A percentile compares a stretch with the other conserved stretches of the same genome.
phyloP scores from a whole-genome alignment of 1,140 invertebrate genomes.

The Lasaia peninsularis region DNA sequence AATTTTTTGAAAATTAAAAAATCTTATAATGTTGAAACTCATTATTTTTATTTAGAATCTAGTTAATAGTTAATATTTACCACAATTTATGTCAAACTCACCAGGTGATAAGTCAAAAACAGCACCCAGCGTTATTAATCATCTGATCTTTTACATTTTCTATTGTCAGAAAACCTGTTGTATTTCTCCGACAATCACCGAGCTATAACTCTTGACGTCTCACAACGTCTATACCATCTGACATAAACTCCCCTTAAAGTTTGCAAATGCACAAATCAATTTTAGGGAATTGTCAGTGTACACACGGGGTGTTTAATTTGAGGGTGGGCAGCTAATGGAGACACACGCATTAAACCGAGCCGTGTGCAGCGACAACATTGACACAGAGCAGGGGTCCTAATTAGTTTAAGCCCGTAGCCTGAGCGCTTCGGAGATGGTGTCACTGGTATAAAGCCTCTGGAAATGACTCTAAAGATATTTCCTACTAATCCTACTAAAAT shows the following conservation, averaged over 20 bases:
- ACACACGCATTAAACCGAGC: constrained; percentile 68
- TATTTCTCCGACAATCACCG: background rate
- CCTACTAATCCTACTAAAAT: no score
- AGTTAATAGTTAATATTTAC: no score
- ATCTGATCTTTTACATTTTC: background rate
- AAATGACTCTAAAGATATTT: background rate
- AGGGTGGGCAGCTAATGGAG: constrained; percentile 67
- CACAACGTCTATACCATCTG: constrained; percentile 1
- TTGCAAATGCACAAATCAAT: constrained; percentile 63
- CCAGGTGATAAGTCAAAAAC: no score
- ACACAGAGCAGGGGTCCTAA: constrained; percentile 64
- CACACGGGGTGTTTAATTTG: constrained; percentile 60
- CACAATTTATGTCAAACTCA: no score
- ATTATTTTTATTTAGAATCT: no score
- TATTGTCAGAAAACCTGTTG: no score
- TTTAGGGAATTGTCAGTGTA: constrained; percentile 66
- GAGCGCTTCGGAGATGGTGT: constrained; percentile 44
- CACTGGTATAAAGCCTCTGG: constrained; percentile 24
- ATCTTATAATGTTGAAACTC: no score
- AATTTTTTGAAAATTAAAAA: no score
- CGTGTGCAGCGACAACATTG: constrained; percentile 60
- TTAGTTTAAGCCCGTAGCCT: constrained; percentile 64
- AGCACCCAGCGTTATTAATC: background rate
- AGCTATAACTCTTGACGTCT: background rate
- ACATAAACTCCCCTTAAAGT: constrained; percentile 14